These are phyloP conservation scores for Enteromius radiatus DNA, from an alignment of 2,797 vertebrate species.

Conservation along the genomic window DNA sequence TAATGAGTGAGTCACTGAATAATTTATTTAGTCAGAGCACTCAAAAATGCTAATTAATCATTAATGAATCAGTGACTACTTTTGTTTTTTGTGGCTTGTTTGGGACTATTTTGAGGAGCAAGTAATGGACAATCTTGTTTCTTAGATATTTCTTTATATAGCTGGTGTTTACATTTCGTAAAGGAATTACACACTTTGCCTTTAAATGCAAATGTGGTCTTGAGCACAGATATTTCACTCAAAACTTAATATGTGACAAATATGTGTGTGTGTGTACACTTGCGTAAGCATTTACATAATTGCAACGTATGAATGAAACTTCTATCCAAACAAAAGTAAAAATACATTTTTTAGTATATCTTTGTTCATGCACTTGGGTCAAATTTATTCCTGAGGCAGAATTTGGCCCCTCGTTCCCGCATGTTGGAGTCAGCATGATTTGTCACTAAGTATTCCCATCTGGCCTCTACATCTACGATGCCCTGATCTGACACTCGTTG, in stretches of 20 bases:
- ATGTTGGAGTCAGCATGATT: slow-evolving; percentile 35
- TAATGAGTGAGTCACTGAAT: too few relatives aligned
- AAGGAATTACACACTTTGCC: background rate
- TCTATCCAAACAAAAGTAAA: background rate
- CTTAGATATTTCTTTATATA: background rate
- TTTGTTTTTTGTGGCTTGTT: background rate
- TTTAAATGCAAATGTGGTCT: background rate
- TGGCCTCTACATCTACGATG: slow-evolving; percentile 21
- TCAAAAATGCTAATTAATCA: too few relatives aligned
- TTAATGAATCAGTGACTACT: background rate
- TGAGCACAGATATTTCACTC: background rate
- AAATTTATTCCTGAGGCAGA: slow-evolving; percentile 23
- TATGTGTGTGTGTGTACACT: too few relatives aligned
- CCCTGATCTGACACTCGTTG: slow-evolving; percentile 32
- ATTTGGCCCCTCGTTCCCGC: slow-evolving; percentile 9
- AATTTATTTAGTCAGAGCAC: too few relatives aligned
- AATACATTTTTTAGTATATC: background rate
- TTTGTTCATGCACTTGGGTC: slow-evolving; percentile 26
- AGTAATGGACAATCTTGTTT: background rate
- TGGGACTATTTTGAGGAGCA: background rate
- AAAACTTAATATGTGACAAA: background rate
- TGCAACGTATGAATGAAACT: background rate
- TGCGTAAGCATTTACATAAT: background rate
- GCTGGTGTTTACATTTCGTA: background rate
- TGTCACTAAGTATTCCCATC: slow-evolving; percentile 46